Evolutionary conservation across 2,113 vertebrate genomes (phyloP), one percentile per base, ranked within the genome.

Genomic region (Myiagra hebetior): DNA sequence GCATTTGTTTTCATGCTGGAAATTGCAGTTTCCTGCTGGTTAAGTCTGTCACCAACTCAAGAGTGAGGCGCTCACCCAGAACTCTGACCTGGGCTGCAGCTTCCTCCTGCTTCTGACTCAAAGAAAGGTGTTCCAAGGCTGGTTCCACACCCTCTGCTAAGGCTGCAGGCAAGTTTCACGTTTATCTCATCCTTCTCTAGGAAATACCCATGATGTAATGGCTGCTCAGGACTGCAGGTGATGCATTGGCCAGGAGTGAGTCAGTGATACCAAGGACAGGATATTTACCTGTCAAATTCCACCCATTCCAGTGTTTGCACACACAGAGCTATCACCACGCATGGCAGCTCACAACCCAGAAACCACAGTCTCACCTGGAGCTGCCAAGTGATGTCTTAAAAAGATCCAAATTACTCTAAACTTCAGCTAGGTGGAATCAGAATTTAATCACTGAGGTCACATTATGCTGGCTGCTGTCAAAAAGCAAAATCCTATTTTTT

Each of bases 131-230:
- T 37, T 75, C 26, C 18, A 50, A 77, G 39, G 28, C 59, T 15
- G 15, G 39, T 6, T 47, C 87, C 85, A 93, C 68, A 15, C 77
- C 82, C 87, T 87, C 73, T 77, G 85, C 92, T 74, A 84, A 74
- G 69, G 15, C 76, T 68, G 41, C 49, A 56, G 92, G 28, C 44
- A 68, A 95, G 81, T 56, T 76, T n/a, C 72, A 7, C 2, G 35
- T 80, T 80, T 59, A 52, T 56, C 87, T 80, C 53, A 41, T 26
- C 24, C 65, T 91, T 18, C 84, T 85, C 56, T 50, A 75, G 73
- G 93, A 94, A 94, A 92, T 62, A 20, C 76, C 74, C 76, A 15
- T 24, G 74, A 75, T 7, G 52, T 81, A 55, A 78, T 7, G 55
- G 63, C 37, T 67, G 73, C 60, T 67, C n/a, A 5, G 53, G 26